Base-by-base conservation (phyloP, 2,113 vertebrate genomes). In the Agelaius phoeniceus region DNA sequence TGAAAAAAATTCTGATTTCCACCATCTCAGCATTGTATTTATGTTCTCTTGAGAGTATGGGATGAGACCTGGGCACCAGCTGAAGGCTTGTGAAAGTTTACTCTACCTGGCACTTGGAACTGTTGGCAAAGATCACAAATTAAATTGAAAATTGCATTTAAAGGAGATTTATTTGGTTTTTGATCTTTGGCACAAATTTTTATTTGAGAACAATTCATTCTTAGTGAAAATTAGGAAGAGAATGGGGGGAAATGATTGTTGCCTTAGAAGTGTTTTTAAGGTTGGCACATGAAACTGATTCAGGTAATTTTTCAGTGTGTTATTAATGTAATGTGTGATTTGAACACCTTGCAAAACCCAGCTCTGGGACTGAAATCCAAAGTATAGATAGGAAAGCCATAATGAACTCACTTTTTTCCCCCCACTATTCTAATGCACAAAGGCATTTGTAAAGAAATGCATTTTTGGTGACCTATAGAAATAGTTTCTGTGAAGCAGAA, bases 241-340 rank as follows among this genome's bases (percentile, higher is more conserved):
- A 7, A 31, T 2, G 2, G 4, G 2, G 2, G 0, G 4, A 69
- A 65, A 10, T 76, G 7, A 14, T 39, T 67, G 23, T 62, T 92
- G 46, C n/a, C 33, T 74, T 44, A 55, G 49, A 69, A 76, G 7
- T 55, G 10, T 51, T 77, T 77, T 81, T 67, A 80, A 84, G 26
- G 39, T 62, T 69, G 33, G 33, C 2, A 6, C 7, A 10, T 84
- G 84, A 69, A 93, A 51, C 24, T 57, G 57, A n/a, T 62, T 63
- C 26, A 86, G 10, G 58, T 91, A 39, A 27, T 49, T 88, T 85
- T 80, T 79, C 72, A 8, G 15, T 35, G 6, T 66, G 18, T 69
- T 77, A 31, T 62, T 75, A 74, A 54, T 58, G 14, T 26, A 81
- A 43, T 57, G 11, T 15, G 14, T 54, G 11, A 77, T 71, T 77